phyloP scores from a whole-genome alignment of 2,113 vertebrate genomes.

The Galeopterus variegatus region DNA sequence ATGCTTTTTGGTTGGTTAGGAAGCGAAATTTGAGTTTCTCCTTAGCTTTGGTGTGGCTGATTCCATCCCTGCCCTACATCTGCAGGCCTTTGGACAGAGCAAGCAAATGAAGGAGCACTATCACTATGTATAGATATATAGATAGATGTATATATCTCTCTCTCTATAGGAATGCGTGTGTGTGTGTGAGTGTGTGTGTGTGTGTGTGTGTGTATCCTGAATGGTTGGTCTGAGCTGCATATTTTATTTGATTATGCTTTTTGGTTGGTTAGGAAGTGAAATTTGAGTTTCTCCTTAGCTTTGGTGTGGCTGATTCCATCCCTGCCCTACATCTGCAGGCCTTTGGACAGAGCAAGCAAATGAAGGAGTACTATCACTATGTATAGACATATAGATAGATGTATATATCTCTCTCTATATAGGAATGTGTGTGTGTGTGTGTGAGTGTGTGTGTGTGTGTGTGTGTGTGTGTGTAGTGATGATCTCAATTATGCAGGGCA shows the following conservation, averaged over 20 bases:
- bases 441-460: too few species aligned
- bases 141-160: neutral
- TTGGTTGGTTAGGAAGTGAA: neutral
- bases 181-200: too few species aligned
- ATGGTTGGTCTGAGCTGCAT: neutral
- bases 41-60: neutral
- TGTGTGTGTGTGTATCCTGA: neutral
- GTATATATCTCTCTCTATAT: neutral
- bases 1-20: neutral
- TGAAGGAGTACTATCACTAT: neutral
- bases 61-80: neutral
- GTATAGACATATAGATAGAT: neutral
- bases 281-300: neutral
- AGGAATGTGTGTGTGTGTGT: neutral
- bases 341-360: neutral
- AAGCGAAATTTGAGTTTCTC: neutral
- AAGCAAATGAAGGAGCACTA: neutral
- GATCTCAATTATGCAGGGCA: neutral
- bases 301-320: neutral
- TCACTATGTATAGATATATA: neutral
- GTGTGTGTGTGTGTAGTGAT: too few species aligned
- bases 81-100: neutral
- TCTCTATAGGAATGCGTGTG: too few species aligned
- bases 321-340: neutral
- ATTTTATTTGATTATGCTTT: conserved; percentile 37